These are phyloP conservation scores for Hydra vulgaris DNA, from an alignment of 30 jellyfish, hydroid and myxozoan species.

Conservation along the genomic window DNA sequence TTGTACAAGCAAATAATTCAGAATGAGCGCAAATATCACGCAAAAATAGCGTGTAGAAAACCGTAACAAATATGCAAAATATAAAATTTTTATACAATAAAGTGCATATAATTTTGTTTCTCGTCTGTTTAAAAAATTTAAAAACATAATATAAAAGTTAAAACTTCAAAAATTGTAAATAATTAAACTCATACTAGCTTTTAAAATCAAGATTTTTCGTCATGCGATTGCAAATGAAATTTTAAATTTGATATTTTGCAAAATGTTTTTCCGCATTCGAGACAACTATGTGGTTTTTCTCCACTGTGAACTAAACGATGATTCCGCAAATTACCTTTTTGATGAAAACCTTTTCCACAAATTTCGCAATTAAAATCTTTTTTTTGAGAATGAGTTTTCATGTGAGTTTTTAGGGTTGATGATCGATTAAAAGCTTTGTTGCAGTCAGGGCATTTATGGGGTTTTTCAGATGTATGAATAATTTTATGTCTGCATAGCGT, in stretches of 20 bases:
- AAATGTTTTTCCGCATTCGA: conserved; percentile 68
- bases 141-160: background rate
- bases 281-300: conserved; percentile 80
- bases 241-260: conserved; percentile 73
- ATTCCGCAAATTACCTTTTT: conserved; percentile 79
- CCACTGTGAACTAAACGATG: conserved; percentile 90
- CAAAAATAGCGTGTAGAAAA: background rate
- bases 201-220: conserved; percentile 19
- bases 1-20: too few relatives aligned
- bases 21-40: too few relatives aligned
- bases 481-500: conserved; percentile 93
- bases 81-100: too few relatives aligned
- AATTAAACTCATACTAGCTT: too few relatives aligned
- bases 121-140: too few relatives aligned
- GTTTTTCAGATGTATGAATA: conserved; percentile 89
- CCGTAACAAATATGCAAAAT: background rate
- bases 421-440: conserved; percentile 85
- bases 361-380: conserved; percentile 67
- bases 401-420: conserved; percentile 84
- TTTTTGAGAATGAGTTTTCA: conserved; percentile 70
- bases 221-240: conserved; percentile 87
- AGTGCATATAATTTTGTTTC: background rate
- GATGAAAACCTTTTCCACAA: conserved; percentile 94
- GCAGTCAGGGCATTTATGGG: conserved; percentile 82
- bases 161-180: background rate